phyloP scores from a whole-genome alignment of 1,140 invertebrate genomes.

The Leptinotarsa undecemlineata region DNA sequence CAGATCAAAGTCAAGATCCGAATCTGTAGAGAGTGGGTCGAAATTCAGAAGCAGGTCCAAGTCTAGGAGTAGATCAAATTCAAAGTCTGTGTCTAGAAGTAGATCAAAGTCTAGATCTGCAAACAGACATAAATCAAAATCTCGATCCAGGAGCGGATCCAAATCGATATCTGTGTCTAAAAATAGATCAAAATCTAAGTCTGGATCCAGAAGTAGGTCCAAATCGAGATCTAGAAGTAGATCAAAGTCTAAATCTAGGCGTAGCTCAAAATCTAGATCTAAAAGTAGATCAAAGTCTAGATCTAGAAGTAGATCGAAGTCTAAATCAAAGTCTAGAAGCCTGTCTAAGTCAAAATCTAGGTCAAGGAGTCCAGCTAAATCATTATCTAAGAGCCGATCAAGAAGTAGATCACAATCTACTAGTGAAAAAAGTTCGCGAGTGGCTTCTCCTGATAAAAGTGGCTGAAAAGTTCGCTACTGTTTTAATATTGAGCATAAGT shows the following conservation, averaged over 20 bases:
- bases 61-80: slow-evolving; percentile 43
- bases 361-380: slow-evolving; percentile 48
- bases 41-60: slow-evolving; percentile 48
- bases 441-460: slow-evolving; percentile 44
- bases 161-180: neutral
- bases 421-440: slow-evolving; percentile 39
- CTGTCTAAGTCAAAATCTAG: slow-evolving; percentile 48
- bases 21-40: slow-evolving; percentile 28
- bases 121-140: slow-evolving; percentile 22
- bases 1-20: slow-evolving; percentile 48
- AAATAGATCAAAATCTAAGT: neutral
- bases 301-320: slow-evolving; percentile 9
- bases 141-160: slow-evolving; percentile 23
- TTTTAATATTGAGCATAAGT: neutral
- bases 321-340: slow-evolving; percentile 37
- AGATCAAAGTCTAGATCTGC: slow-evolving; percentile 23
- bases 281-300: slow-evolving; percentile 17
- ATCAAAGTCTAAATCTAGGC: slow-evolving; percentile 14
- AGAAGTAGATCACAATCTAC: slow-evolving; percentile 41
- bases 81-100: slow-evolving; percentile 25
- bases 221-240: slow-evolving; percentile 22
- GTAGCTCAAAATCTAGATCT: slow-evolving; percentile 19
- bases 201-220: slow-evolving; percentile 14
- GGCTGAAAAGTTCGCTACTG: neutral
- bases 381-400: slow-evolving; percentile 46